phyloP scores from a whole-genome alignment of 2,113 vertebrate species.

The Potamarius usumacintae region DNA sequence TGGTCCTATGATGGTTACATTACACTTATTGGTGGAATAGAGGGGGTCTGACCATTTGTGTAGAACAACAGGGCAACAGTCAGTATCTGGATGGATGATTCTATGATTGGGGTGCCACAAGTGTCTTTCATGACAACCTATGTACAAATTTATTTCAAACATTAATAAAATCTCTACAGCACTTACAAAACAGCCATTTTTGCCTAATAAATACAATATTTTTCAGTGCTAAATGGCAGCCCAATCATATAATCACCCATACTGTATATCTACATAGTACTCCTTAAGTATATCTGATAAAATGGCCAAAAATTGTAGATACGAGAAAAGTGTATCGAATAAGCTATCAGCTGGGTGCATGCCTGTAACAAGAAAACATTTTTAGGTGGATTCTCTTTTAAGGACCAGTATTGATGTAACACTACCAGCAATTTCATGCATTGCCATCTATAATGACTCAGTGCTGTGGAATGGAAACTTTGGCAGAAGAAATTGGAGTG shows the following conservation, averaged over 20 bases:
- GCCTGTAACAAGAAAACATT: neutral
- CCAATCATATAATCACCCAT: neutral
- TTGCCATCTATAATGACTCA: slow-evolving; percentile 85
- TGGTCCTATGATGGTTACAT: neutral
- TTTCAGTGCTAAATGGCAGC: neutral
- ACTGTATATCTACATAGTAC: neutral
- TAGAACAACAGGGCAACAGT: neutral
- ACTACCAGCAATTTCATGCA: slow-evolving; percentile 83
- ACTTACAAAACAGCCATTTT: neutral
- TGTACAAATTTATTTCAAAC: neutral
- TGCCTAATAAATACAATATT: neutral
- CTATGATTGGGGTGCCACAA: neutral
- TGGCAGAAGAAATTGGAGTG: slow-evolving; percentile 82
- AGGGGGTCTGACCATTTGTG: neutral
- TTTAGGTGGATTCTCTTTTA: slow-evolving; percentile 80
- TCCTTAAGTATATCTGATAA: neutral
- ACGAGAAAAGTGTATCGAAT: neutral
- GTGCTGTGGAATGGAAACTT: slow-evolving; percentile 92
- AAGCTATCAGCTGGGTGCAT: neutral
- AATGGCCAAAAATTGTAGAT: neutral
- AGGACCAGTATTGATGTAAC: slow-evolving; percentile 70
- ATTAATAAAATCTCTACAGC: neutral
- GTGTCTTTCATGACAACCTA: neutral
- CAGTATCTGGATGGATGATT: neutral
- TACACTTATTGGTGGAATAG: neutral